phyloP scores from a whole-genome alignment of 2,113 vertebrate species.

The Laterallus jamaicensis region DNA sequence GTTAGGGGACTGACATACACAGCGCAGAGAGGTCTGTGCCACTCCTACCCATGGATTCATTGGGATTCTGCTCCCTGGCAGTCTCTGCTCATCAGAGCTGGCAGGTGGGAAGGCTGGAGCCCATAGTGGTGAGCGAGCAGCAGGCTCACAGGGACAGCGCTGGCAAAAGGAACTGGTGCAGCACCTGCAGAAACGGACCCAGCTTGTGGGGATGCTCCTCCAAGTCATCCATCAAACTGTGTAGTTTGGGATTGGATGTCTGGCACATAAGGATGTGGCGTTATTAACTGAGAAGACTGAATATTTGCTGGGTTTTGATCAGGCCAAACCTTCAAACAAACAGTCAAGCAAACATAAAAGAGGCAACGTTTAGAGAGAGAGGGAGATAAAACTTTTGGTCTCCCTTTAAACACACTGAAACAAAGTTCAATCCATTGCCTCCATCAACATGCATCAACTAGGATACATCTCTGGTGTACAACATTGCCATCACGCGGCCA shows the following conservation, averaged over 20 bases:
- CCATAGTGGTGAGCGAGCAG: not conserved
- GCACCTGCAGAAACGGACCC: not conserved
- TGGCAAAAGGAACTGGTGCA: not conserved
- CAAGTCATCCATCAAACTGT: not conserved
- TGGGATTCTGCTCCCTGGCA: not conserved
- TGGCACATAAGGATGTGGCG: not conserved
- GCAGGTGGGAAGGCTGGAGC: not conserved
- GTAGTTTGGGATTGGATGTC: not conserved
- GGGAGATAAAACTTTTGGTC: not conserved
- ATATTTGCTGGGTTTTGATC: not conserved
- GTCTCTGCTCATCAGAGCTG: not conserved
- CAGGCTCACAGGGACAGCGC: not conserved
- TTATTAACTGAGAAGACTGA: not conserved
- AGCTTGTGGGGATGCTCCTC: not conserved
- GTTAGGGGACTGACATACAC: rapidly evolving
- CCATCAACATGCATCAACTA: rapidly evolving
- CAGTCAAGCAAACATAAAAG: not conserved
- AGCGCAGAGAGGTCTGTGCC: not conserved
- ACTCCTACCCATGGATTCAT: not conserved
- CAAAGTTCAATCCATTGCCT: not conserved
- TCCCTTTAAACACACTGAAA: not conserved
- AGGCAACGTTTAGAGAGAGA: not conserved
- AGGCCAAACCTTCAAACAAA: not conserved
- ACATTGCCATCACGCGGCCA: constrained; percentile 25
- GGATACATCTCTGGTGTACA: not conserved